Base-by-base conservation (phyloP, 2,797 vertebrate genomes). In the Synanceia verrucosa region DNA sequence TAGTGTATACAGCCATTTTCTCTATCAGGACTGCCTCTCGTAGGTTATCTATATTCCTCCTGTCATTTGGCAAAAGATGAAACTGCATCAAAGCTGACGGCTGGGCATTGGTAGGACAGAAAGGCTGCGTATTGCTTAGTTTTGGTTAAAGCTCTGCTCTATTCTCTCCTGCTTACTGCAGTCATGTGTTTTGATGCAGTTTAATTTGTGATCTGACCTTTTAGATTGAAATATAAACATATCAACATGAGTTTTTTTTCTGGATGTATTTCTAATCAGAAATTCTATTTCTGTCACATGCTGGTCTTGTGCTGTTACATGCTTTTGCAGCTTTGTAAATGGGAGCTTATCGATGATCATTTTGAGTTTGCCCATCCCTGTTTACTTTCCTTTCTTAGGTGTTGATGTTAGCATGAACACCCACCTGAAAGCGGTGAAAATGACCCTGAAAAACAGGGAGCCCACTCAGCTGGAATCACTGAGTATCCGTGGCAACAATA, bases 391-490 rank as follows among this genome's bases (percentile, higher is more conserved):
- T 34, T 48, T 19, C 21, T n/a, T 70, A 99, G 97, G 97, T 81
- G 97, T 99, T 69, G 97, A 99, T 48, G 97, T 99, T 78, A 98
- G 97, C 67, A 98, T 99, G 97, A 99, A 99, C 70, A 99, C 97
- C 0, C 97, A 99, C 84, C 95, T 99, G 76, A 99, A 99, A 86
- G 97, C 97, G 0, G 97, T 99, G 88, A 99, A 98, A 86, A 99
- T 99, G 97, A 99, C 97, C 0, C 92, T 97, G 85, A 99, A 99
- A 91, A 99, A 99, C 93, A 94, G 97, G 83, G 97, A 99, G 66
- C 97, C 97, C 0, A 97, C 97, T n/a, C 97, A 99, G 88, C 92
- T 99, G 83, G 98, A 99, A 86, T 98, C 96, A 0, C 92, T 99
- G 76, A 99, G 98, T 60, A 99, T 99, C 88, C 95, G 97, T 23